These are phyloP conservation scores for Trichogramma dendrolimi DNA, from an alignment of 2,888 invertebrate genomes.

Conservation along the genomic window DNA sequence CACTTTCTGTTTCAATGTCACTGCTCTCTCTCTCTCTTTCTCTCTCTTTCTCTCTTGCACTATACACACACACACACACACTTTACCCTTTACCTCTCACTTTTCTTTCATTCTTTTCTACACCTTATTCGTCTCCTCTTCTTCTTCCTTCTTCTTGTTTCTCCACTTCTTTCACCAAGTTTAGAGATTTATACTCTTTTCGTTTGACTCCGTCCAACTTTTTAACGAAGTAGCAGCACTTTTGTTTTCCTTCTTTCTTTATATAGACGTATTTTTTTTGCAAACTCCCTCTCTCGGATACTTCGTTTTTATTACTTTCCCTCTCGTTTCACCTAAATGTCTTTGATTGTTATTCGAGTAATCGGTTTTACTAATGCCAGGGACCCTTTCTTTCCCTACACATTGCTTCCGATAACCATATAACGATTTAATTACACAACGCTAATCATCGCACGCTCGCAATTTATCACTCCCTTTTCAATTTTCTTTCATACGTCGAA, in stretches of 20 bases:
- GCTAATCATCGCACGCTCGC: no score
- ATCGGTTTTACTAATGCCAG: no score
- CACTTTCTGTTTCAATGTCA: neutral
- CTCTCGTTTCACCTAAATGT: constrained; percentile 26
- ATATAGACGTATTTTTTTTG: neutral
- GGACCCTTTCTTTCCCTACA: constrained; percentile 43
- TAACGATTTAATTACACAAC: no score
- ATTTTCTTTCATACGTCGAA: neutral
- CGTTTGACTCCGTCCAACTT: constrained; percentile 16
- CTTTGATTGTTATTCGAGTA: constrained; percentile 12
- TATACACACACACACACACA: no score
- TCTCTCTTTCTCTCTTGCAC: no score
- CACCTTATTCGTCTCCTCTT: constrained; percentile 7
- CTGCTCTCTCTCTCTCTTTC: neutral
- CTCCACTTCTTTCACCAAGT: no score
- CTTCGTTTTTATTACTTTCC: constrained; percentile 27
- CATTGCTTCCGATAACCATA: neutral
- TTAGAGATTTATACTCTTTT: no score
- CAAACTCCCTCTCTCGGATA: neutral
- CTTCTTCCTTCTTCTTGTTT: neutral
- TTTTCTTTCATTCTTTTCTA: neutral
- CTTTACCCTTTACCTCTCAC: neutral
- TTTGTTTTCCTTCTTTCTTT: neutral
- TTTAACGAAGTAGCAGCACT: constrained; percentile 19
- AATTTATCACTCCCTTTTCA: neutral